Evolutionary conservation across 1,140 invertebrate species (phyloP).

Genomic region (Tribolium madens): DNA sequence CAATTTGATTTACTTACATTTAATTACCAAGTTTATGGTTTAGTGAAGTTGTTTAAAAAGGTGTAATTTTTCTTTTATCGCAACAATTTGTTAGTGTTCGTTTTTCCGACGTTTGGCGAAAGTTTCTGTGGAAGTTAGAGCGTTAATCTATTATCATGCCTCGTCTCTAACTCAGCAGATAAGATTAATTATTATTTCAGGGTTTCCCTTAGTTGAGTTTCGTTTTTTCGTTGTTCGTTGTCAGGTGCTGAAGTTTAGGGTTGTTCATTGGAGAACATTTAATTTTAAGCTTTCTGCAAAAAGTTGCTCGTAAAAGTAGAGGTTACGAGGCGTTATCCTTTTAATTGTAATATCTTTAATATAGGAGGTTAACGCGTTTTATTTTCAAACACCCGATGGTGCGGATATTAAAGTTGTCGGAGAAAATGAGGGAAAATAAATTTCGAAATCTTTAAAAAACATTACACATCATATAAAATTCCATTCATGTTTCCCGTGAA

Average conservation of each 20-base stretch:
- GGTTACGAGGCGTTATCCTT: conserved; percentile 19
- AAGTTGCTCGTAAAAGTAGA: conserved; percentile 6
- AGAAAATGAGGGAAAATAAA: conserved; percentile 47
- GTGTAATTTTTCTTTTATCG: conserved; percentile 19
- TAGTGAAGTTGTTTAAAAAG: background rate
- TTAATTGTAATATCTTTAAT: conserved; percentile 27
- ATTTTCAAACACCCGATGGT: conserved; percentile 41
- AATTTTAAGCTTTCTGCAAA: conserved; percentile 26
- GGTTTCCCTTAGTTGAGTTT: conserved; percentile 23
- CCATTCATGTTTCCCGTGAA: conserved; percentile 51
- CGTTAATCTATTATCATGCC: conserved; percentile 37
- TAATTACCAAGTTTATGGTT: background rate
- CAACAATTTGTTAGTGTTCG: conserved; percentile 31
- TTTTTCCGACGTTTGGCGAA: conserved; percentile 32
- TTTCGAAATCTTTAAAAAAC: conserved; percentile 51
- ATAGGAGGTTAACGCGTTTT: conserved; percentile 11
- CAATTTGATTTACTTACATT: background rate
- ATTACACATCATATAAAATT: conserved; percentile 54
- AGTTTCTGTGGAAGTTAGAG: conserved; percentile 27
- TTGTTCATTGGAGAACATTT: background rate
- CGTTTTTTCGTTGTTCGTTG: background rate
- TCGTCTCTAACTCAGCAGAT: conserved; percentile 28
- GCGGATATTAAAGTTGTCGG: conserved; percentile 44
- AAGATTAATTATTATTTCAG: conserved; percentile 39
- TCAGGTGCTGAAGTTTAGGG: conserved; percentile 26